Evolutionary conservation across 2,888 invertebrate species (phyloP), one percentile per base, ranked within the genome.

Genomic region (Pegoplata infirma): DNA sequence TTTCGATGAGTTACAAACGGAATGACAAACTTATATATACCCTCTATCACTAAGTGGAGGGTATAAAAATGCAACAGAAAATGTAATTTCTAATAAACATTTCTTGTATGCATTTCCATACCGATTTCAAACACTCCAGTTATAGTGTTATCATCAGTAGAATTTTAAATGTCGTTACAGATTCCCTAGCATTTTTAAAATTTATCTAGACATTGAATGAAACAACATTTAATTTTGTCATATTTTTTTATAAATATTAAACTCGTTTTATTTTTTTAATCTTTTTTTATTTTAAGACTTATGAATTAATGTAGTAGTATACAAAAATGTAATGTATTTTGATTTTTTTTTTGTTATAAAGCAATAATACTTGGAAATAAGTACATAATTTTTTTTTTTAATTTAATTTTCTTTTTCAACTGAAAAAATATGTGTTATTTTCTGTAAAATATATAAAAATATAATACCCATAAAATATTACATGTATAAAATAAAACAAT

Each of bases 291-390:
- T 67, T 40, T 51, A 49, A 17, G 36, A 19, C 58, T 67, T 69
- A 61, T n/a, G n/a, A 23, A 28, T 67, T 46, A 47, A 73, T 58
- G 32, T 25, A 67, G 46, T 71, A 71, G 75, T 79, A 75, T 79
- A 79, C 75, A 79, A 67, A 61, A 68, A 36, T 72, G 44, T 53
- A 23, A 46, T 59, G 46, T 47, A 7, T 53, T 66, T 59, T 61
- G 6, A 25, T 63, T 68, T 53, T 71, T 10, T 40, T 73, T 59
- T 32, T 25, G 47, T 67, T 61, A 46, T 69, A 67, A 75, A 79
- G 71, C 79, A 63, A 68, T 68, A 69, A 69, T 78, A 68, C 63
- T 76, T 64, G 49, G 40, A 76, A 73, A 69, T 78, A 79, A 79
- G 79, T 79, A 79, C 79, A 32, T 59, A 2, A 28, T 55, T 36